Base-by-base conservation (phyloP, 2,888 invertebrate genomes). In the Troilus luridus region DNA sequence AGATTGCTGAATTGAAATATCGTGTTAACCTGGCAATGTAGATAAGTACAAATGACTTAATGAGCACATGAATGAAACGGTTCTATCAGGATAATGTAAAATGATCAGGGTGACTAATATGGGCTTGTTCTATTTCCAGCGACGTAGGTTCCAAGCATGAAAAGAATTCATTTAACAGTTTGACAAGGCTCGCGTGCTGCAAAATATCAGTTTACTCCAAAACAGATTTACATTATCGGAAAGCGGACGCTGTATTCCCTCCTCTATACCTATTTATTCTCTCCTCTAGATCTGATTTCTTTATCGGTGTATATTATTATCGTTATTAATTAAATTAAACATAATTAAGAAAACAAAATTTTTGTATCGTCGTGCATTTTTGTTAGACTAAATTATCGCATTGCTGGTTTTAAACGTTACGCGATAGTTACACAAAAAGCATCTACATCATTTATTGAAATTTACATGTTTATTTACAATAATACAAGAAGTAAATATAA, bases 121-220 rank as follows among this genome's bases (percentile, higher is more conserved):
- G 85, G 85, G 85, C 85, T 58, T 58, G 85, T 58, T 85, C 85
- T 85, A 85, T 85, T 85, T 56, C 85, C 56, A 85, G 85, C 85
- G 41, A n/a, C n/a, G 85, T 58, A 85, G 56, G 56, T n/a, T n/a
- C 85, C n/a, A 10, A 19, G 27, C 89, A 89, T 89, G 89, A 54
- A 64, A 89, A 64, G 89, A 89, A 89, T 89, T 89, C 89, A 89
- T 89, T 89, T 64, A 64, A 89, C 64, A 89, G 89, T 89, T 89
- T 64, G 89, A 89, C 89, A 89, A 89, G 89, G 67, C 64, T 89
- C 89, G 89, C 89, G 89, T 89, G 89, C 64, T 64, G 64, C 41
- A 27, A 89, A 89, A 89, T 89, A 89, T 89, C 89, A 89, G 89
- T 89, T 89, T 89, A 64, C 62, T 67, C 41, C 21, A 14, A 89